Percentiles rank a stretch among this genome's conserved stretches.
These are phyloP conservation scores for Mastacembelus armatus DNA, from an alignment of 2,797 vertebrate species.

Conservation along the genomic window DNA sequence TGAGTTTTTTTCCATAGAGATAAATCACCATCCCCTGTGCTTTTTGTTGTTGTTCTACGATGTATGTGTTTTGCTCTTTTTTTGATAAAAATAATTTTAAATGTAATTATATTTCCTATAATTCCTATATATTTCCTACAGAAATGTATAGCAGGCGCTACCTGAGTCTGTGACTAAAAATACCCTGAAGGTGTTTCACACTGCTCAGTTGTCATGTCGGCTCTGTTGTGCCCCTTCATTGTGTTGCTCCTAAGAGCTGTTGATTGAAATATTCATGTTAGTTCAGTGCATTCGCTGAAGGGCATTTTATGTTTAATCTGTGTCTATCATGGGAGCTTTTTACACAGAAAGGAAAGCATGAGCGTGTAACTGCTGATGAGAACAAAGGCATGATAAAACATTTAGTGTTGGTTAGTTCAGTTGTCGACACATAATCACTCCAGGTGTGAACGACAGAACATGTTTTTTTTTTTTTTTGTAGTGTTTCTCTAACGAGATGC, in stretches of 20 bases:
- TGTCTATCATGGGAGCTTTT: conserved; percentile 55
- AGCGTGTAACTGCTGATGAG: conserved; percentile 50
- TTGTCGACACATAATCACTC: conserved; percentile 32
- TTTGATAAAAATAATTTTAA: no score
- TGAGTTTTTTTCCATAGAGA: background rate
- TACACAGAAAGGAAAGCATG: conserved; percentile 25
- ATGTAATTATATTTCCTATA: no score
- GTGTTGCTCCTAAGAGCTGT: conserved; percentile 56
- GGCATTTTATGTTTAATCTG: conserved; percentile 68
- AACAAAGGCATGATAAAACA: conserved; percentile 60
- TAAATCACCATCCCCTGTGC: background rate
- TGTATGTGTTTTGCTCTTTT: no score
- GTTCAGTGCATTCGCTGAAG: conserved; percentile 39
- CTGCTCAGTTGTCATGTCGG: conserved; percentile 30
- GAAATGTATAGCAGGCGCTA: background rate
- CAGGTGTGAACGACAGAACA: conserved; percentile 28
- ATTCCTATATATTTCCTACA: conserved; percentile 6
- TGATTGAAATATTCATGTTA: conserved; percentile 75
- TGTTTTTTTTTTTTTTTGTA: conserved; percentile 10
- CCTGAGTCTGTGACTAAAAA: conserved; percentile 33
- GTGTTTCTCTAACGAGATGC: background rate
- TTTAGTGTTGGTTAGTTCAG: conserved; percentile 56
- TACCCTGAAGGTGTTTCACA: conserved; percentile 34
- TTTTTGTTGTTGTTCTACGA: background rate
- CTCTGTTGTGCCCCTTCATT: conserved; percentile 14